Conservation (phyloP, 2,113 vertebrate species). For the Ranitomeya variabilis region DNA sequence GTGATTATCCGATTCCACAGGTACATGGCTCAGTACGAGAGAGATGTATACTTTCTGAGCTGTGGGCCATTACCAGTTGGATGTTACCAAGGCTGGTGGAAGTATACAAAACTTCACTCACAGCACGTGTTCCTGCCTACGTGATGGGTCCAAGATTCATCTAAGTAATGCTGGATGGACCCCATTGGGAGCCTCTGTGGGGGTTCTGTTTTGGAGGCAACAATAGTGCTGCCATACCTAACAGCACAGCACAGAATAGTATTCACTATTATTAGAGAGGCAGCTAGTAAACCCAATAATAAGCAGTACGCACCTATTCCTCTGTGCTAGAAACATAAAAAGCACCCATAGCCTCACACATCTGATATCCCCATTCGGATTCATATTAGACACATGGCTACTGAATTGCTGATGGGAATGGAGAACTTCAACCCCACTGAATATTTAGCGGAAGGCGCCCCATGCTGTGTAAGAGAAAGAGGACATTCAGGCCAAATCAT, state of each 20-base stretch:
- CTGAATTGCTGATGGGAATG: neutral
- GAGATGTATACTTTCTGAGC: too few relatives aligned
- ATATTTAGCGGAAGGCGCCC: neutral
- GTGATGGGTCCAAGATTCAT: neutral
- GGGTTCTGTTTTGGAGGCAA: too few relatives aligned
- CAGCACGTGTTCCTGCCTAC: neutral
- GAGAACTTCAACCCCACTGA: neutral
- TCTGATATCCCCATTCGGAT: neutral
- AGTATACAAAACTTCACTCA: neutral
- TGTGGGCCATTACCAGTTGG: too few relatives aligned
- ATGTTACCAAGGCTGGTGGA: too few relatives aligned
- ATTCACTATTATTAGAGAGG: neutral
- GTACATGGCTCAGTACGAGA: too few relatives aligned
- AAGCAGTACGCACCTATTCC: neutral
- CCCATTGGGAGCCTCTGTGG: neutral
- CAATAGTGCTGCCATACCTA: too few relatives aligned
- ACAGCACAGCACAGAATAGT: too few relatives aligned
- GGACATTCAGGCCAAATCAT: slow-evolving; percentile 1
- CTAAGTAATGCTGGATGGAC: neutral
- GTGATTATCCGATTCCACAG: too few relatives aligned
- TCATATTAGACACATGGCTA: neutral
- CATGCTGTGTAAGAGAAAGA: slow-evolving; percentile 37
- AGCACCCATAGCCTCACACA: too few relatives aligned
- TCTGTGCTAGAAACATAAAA: neutral
- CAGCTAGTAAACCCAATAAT: neutral